Evolutionary conservation across 2,797 vertebrate species (phyloP), one percentile per base, ranked within the genome.

Genomic region (Linurgus olivaceus): DNA sequence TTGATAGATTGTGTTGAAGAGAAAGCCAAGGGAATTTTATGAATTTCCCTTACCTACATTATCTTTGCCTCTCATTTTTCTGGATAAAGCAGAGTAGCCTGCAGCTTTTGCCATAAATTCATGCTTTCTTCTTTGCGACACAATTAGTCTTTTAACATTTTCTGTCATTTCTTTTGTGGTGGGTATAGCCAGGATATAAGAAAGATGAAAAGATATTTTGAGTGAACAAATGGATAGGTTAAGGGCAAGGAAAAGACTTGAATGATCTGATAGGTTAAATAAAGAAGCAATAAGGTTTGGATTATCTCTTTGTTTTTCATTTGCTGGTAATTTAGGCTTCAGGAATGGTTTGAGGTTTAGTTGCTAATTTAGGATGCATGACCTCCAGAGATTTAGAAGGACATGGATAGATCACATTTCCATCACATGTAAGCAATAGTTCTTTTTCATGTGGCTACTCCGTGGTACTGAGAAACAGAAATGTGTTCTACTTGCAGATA

Each of bases 231-330:
- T 21, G 55, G 44, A 23, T 79, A 35, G 20, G 52, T 52, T 80
- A 93, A 50, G 52, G 51, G 48, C 13, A 44, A 62, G 26, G 51
- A 75, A 84, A 84, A 79, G 17, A 33, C 44, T 62, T 78, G n/a
- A 66, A 70, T 31, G 48, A 66, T 62, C 75, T 66, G 18, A 70
- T 75, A 79, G 24, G 29, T 58, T 89, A 66, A 90, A 61, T 40
- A 57, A 86, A 88, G 21, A 50, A 81, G 18, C 28, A 83, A 26
- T 77, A 67, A 75, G 45, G 19, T 88, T 92, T 86, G 35, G 20
- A 78, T 90, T 92, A 70, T 84, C 42, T 84, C 55, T 45, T 66
- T 92, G 44, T 58, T 94, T 93, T 91, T 79, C 71, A 47, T 37
- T 92, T 74, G 67, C 45, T 83, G 68, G 73, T 85, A 94, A 82